Percentiles rank a stretch among this genome's conserved stretches.
phyloP scores from a whole-genome alignment of 2,888 invertebrate species.

The Mongoloraphidia duomilia region DNA sequence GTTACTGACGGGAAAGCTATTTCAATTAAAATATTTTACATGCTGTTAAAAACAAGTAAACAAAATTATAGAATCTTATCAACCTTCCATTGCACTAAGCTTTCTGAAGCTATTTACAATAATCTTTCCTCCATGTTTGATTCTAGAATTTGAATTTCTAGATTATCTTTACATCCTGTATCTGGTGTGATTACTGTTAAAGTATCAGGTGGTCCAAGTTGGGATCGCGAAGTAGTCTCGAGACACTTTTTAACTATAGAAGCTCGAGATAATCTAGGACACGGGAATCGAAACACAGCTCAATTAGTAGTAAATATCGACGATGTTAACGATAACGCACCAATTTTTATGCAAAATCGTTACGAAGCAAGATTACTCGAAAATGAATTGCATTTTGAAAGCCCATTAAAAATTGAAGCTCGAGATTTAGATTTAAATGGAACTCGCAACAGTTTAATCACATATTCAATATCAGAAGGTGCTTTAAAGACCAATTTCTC shows the following conservation, averaged over 20 bases:
- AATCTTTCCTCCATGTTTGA: neutral
- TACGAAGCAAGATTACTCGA: conserved; percentile 76
- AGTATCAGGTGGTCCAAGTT: conserved; percentile 54
- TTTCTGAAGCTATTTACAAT: no score
- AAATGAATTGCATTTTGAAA: conserved; percentile 65
- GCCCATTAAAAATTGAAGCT: conserved; percentile 62
- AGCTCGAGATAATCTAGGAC: conserved; percentile 75
- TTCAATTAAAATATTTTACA: no score
- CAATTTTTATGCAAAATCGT: conserved; percentile 65
- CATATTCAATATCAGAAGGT: conserved; percentile 64
- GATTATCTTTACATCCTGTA: conserved; percentile 61
- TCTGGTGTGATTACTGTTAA: conserved; percentile 78
- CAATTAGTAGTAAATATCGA: conserved; percentile 70
- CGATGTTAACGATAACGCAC: conserved; percentile 83
- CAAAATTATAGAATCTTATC: neutral
- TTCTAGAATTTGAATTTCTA: conserved; percentile 26
- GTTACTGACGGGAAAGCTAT: no score
- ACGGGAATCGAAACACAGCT: conserved; percentile 72
- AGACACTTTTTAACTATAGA: conserved; percentile 78
- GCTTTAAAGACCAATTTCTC: conserved; percentile 66
- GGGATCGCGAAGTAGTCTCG: conserved; percentile 74
- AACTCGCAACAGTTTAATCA: conserved; percentile 76
- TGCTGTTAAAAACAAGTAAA: neutral
- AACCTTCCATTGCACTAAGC: no score
- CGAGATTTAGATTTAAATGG: conserved; percentile 75